Evolutionary conservation across 2,888 invertebrate genomes (phyloP).

Genomic region (Acheta domesticus): DNA sequence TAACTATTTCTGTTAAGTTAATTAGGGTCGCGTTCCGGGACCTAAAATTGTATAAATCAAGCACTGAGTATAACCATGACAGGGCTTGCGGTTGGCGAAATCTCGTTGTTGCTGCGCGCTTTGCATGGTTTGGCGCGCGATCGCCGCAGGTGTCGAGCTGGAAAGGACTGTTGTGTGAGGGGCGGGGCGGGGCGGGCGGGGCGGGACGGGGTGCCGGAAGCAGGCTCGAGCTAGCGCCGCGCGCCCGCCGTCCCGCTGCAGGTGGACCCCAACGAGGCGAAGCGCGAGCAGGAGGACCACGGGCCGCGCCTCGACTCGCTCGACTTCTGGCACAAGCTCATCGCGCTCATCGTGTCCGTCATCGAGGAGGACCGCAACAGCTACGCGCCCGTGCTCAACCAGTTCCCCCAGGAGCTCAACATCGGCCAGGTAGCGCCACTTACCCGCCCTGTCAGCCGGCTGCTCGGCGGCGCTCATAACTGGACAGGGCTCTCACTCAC

Average conservation of each 20-base stretch:
- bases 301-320: conserved; percentile 84
- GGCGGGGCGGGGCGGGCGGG: conserved; percentile 55
- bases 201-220: not conserved
- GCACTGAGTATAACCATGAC: too few species aligned
- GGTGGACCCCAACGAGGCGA: conserved; percentile 86
- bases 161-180: conserved; percentile 63
- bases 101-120: too few species aligned
- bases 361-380: conserved; percentile 98
- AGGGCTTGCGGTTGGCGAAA: too few species aligned
- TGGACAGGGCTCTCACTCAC: not conserved
- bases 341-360: conserved; percentile 94
- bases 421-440: conserved; percentile 75
- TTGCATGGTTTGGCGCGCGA: too few species aligned
- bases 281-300: conserved; percentile 82
- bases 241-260: conserved; percentile 43
- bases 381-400: conserved; percentile 96
- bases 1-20: too few species aligned
- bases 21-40: too few species aligned
- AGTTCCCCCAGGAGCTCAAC: conserved; percentile 98
- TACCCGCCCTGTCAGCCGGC: not conserved
- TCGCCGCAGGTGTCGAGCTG: conserved; percentile 58
- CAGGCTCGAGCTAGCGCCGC: not conserved
- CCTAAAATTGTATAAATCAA: too few species aligned
- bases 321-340: conserved; percentile 97
- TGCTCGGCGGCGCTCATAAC: not conserved